Evolutionary conservation across 2,113 vertebrate genomes (phyloP).

Genomic region (Malurus elegans): DNA sequence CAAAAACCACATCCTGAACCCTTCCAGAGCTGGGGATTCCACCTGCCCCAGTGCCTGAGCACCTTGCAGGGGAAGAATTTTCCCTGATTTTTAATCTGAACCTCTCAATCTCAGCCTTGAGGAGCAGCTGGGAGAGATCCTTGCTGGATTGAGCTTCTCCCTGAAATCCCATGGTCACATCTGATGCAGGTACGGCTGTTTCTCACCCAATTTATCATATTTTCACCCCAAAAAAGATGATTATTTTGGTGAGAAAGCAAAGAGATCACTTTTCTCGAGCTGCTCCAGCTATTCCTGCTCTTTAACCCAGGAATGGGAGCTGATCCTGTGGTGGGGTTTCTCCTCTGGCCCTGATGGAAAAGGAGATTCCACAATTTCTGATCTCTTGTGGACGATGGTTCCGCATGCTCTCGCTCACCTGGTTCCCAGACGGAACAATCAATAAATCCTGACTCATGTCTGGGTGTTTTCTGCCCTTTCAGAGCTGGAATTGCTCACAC

Average conservation of each 20-base stretch:
- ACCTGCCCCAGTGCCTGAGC: background rate
- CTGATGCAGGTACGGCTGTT: background rate
- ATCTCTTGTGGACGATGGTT: background rate
- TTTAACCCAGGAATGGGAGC: background rate
- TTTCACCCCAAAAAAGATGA: background rate
- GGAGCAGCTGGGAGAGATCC: background rate
- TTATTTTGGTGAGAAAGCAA: background rate
- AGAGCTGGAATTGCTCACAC: background rate
- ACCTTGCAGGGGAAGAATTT: background rate
- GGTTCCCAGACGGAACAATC: background rate
- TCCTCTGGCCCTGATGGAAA: background rate
- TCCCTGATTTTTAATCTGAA: background rate
- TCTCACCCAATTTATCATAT: background rate
- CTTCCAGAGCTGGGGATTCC: background rate
- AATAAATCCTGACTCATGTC: background rate
- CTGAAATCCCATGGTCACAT: rapidly evolving
- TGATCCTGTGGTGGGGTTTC: background rate
- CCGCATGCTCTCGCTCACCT: background rate
- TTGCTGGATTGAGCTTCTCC: background rate
- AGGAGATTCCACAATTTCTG: background rate
- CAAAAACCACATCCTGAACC: background rate
- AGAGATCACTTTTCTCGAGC: rapidly evolving
- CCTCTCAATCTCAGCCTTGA: background rate
- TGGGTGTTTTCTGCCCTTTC: background rate
- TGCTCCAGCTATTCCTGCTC: background rate